Percentiles rank a stretch among this genome's conserved stretches.
phyloP scores from a whole-genome alignment of 2,797 vertebrate species.

The Sebastes miniatus region DNA sequence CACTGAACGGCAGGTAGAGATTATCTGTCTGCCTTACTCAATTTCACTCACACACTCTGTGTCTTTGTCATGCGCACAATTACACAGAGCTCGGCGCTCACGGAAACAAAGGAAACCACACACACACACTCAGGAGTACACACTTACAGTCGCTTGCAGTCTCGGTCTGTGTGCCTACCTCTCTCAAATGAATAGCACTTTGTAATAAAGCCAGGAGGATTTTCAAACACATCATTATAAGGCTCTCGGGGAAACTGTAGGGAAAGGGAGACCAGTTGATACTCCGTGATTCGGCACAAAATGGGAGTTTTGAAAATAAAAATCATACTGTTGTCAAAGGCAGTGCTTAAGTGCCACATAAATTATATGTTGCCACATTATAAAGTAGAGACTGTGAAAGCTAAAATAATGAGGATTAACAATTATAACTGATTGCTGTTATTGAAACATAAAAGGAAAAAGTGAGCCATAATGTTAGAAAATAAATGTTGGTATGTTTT shows the following conservation, averaged over 20 bases:
- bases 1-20: slow-evolving; percentile 65
- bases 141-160: not conserved
- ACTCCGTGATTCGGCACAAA: slow-evolving; percentile 9
- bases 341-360: not conserved
- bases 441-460: not conserved
- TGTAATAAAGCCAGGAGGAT: slow-evolving; percentile 54
- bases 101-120: slow-evolving; percentile 12
- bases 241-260: slow-evolving; percentile 33
- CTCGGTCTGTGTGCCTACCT: slow-evolving; percentile 10
- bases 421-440: not conserved
- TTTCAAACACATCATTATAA: slow-evolving; percentile 49
- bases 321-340: slow-evolving; percentile 10
- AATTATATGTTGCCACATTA: slow-evolving; percentile 3
- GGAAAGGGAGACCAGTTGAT: slow-evolving; percentile 33
- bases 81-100: not conserved
- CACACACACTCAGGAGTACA: not conserved
- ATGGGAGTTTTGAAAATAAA: slow-evolving; percentile 29
- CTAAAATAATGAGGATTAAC: slow-evolving; percentile 1
- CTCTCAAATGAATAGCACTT: slow-evolving; percentile 47
- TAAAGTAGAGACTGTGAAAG: not conserved
- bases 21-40: slow-evolving; percentile 60
- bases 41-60: slow-evolving; percentile 17
- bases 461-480: not conserved
- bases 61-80: slow-evolving; percentile 29
- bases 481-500: not conserved